Evolutionary conservation across 2,888 invertebrate genomes (phyloP).

Genomic region (Zygothrica quintamaculata): DNA sequence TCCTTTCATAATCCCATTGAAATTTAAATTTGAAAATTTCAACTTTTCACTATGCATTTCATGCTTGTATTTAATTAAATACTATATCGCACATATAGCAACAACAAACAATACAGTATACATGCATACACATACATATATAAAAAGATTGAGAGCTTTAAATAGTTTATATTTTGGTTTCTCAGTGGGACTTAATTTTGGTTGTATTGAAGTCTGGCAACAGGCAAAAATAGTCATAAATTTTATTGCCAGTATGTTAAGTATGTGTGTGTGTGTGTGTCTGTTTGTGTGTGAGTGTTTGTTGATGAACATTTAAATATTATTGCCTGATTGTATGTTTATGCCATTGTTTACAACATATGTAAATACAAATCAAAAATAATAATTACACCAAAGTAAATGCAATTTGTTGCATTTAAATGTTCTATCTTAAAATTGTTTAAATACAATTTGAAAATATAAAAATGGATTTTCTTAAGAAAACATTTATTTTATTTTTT

Average conservation of each 20-base stretch:
- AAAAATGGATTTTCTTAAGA: too few relatives aligned
- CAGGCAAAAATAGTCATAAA: slow-evolving; percentile 38
- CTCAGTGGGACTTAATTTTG: slow-evolving; percentile 5
- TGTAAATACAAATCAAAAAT: slow-evolving; percentile 25
- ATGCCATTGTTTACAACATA: slow-evolving; percentile 43
- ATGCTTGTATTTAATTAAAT: slow-evolving; percentile 60
- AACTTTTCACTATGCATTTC: slow-evolving; percentile 27
- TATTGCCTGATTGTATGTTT: slow-evolving; percentile 38
- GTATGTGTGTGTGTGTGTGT: slow-evolving; percentile 14
- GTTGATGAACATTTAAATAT: slow-evolving; percentile 51
- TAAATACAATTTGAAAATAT: too few relatives aligned
- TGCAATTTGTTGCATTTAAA: too few relatives aligned
- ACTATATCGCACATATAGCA: slow-evolving; percentile 36
- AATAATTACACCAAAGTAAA: too few relatives aligned
- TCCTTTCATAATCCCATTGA: slow-evolving; percentile 17
- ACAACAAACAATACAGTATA: slow-evolving; percentile 17
- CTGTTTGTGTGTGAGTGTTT: slow-evolving; percentile 5
- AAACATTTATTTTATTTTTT: too few relatives aligned
- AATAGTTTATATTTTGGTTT: slow-evolving; percentile 18
- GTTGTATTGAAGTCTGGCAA: slow-evolving; percentile 25
- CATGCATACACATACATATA: slow-evolving; percentile 15
- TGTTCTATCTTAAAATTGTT: too few relatives aligned
- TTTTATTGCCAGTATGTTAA: slow-evolving; percentile 20
- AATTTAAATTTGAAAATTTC: slow-evolving; percentile 35
- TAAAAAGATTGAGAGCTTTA: slow-evolving; percentile 16